Conservation (phyloP, 2,797 vertebrate species). For the Euthynnus affinis region DNA sequence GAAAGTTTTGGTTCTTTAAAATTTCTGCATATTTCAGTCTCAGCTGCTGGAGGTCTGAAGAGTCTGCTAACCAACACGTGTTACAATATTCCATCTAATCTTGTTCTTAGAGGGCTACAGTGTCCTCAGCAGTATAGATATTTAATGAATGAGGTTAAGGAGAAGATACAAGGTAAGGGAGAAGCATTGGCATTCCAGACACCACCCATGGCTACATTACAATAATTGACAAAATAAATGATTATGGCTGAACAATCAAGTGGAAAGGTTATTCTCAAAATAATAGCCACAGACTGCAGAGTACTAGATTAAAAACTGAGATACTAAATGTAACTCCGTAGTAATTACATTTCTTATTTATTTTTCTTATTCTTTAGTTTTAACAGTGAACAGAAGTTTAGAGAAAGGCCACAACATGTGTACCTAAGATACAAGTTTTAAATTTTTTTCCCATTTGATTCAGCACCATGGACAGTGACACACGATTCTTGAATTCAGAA, state of each 20-base stretch:
- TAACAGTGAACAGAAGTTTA: not conserved
- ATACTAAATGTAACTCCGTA: not conserved
- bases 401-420: not conserved
- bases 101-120: conserved; percentile 4
- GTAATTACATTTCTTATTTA: not conserved
- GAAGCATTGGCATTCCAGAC: conserved; percentile 54
- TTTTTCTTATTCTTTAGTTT: too few relatives aligned
- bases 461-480: not conserved
- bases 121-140: conserved; percentile 38
- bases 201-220: conserved; percentile 36
- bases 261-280: conserved; percentile 50
- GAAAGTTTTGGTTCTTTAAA: not conserved
- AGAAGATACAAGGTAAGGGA: conserved; percentile 35
- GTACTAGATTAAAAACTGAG: conserved; percentile 28
- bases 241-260: conserved; percentile 65
- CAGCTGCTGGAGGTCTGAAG: not conserved
- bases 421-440: too few relatives aligned
- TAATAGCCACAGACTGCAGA: conserved; percentile 22
- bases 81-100: conserved; percentile 9
- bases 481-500: not conserved
- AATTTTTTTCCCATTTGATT: too few relatives aligned
- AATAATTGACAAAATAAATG: conserved; percentile 73
- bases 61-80: not conserved
- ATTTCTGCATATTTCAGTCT: not conserved
- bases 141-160: conserved; percentile 61